Conservation (phyloP, 2,797 vertebrate genomes). For the Moxostoma hubbsi region DNA sequence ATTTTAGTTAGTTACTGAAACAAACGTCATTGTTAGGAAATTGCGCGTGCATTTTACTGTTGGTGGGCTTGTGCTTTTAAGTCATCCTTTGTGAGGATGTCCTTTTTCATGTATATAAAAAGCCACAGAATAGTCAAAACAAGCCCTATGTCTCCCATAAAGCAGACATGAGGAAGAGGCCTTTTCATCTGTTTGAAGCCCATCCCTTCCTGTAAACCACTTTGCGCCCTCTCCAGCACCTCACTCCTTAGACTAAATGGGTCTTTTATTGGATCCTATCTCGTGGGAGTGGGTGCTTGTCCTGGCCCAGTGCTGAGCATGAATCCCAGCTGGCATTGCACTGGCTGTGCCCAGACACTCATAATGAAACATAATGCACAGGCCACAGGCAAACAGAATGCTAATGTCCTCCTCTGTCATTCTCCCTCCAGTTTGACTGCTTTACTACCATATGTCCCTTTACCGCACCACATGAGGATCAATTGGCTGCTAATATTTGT, state of each 20-base stretch:
- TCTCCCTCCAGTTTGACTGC: conserved; percentile 16
- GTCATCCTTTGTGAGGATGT: conserved; percentile 61
- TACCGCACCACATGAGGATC: conserved; percentile 19
- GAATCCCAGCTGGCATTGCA: conserved; percentile 37
- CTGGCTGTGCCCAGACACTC: conserved; percentile 14
- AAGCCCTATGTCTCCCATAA: conserved; percentile 74
- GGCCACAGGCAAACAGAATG: conserved; percentile 41
- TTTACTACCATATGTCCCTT: background rate
- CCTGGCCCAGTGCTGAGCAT: conserved; percentile 36
- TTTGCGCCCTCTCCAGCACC: conserved; percentile 47
- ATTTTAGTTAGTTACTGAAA: background rate
- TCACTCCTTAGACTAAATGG: conserved; percentile 46
- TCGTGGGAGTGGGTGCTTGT: conserved; percentile 51
- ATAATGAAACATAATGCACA: conserved; percentile 51
- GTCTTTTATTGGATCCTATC: conserved; percentile 46
- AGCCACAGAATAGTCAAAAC: conserved; percentile 75
- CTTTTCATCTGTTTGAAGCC: conserved; percentile 73
- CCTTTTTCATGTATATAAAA: conserved; percentile 79
- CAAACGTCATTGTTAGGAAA: conserved; percentile 24
- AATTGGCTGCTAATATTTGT: conserved; percentile 38
- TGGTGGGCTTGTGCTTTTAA: conserved; percentile 45
- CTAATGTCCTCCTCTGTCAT: conserved; percentile 33
- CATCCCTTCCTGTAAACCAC: conserved; percentile 73
- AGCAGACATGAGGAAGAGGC: conserved; percentile 69
- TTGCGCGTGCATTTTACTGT: conserved; percentile 11